phyloP scores from a whole-genome alignment of 2,113 vertebrate genomes.

The Physeter macrocephalus region DNA sequence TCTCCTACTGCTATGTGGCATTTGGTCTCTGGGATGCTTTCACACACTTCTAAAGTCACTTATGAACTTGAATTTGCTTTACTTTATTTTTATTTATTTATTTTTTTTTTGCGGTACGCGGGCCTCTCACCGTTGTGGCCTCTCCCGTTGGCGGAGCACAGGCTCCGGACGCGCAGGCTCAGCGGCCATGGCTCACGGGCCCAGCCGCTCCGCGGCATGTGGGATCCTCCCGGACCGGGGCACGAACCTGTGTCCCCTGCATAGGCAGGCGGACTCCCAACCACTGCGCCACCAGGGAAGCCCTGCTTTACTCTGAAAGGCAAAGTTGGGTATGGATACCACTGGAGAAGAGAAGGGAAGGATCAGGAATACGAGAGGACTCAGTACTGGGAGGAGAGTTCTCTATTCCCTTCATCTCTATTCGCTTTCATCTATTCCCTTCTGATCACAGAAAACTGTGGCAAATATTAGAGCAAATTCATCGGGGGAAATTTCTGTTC shows the following conservation, averaged over 20 bases:
- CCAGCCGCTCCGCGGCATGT: no score
- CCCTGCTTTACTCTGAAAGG: background rate
- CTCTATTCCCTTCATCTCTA: background rate
- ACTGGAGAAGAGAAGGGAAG: background rate
- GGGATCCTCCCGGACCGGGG: no score
- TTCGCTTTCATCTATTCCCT: background rate
- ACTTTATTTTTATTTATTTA: no score
- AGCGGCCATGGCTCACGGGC: no score
- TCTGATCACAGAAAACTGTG: background rate
- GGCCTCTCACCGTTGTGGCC: no score
- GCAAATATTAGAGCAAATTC: background rate
- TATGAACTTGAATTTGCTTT: constrained; percentile 2
- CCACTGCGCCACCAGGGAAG: no score
- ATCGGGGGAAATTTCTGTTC: background rate
- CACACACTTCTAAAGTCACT: background rate
- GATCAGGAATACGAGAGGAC: background rate
- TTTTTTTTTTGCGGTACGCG: no score
- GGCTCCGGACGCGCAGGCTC: no score
- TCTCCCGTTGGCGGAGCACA: no score
- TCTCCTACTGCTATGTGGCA: background rate
- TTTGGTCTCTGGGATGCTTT: background rate
- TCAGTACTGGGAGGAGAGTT: background rate
- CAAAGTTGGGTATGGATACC: background rate
- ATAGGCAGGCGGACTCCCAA: no score
- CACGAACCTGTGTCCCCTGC: no score